Base-by-base conservation (phyloP, 2,888 invertebrate genomes). In the Callyntrura sp. region DNA sequence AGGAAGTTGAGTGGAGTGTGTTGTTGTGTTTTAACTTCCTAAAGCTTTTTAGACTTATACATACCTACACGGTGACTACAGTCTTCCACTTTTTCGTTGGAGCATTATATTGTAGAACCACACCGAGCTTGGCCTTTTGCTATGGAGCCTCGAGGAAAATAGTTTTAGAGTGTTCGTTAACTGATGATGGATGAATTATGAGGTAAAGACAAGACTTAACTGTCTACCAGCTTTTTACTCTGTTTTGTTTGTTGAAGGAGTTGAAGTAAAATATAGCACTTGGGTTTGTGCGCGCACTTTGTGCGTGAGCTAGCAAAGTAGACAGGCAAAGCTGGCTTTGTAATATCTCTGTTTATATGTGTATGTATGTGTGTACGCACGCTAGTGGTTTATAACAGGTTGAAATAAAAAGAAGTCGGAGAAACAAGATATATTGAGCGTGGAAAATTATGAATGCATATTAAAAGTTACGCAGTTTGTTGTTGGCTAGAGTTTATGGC, bases 131-230 rank as follows among this genome's bases (percentile, higher is more conserved):
- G n/a, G n/a, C 14, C 76, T 45, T 23, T 48, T 48, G 51, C 76
- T 48, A n/a, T 76, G 51, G 48, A 48, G 51, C 73, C 85, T 70
- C 28, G 20, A 73, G 43, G 43, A 73, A 23, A 68, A 35, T 62
- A 65, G 76, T 35, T 84, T 84, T 68, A 35, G n/a, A 73, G 81
- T 70, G 81, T 87, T 87, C 60, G 85, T 90, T 90, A 90, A 90
- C 85, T 85, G 85, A 86, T 90, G 90, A 90, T 90, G 90, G 90
- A 90, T 90, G 90, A 90, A 87, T 90, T 90, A 90, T 90, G 86
- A 86, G 83, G 68, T 87, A 81, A 60, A 81, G 86, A 88, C 82
- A 83, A 88, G 88, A 76, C 57, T 81, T 82, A 70, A 70, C 65
- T 68, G 68, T 57, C 55, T 86, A 48, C 76, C 48, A 48, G 57